Evolutionary conservation across 2,113 vertebrate genomes (phyloP).

Genomic region (Chionodraco myersi): DNA sequence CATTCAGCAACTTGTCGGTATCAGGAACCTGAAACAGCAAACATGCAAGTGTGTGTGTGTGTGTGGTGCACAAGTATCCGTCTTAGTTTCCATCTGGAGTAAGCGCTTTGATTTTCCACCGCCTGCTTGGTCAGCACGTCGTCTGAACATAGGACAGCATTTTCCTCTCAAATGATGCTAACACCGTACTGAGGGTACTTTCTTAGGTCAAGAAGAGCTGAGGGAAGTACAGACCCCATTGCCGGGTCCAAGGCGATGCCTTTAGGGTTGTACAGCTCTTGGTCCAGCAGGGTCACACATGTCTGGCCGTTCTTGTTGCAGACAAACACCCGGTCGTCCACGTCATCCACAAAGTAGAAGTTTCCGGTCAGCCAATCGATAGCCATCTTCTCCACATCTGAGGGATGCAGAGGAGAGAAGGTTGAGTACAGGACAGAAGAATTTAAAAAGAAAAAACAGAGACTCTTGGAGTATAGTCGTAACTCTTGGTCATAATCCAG

Average conservation of each 20-base stretch:
- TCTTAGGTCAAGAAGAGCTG: conserved; percentile 8
- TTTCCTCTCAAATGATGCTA: conserved; percentile 32
- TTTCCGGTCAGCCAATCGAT: conserved; percentile 99
- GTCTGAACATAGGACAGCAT: conserved; percentile 54
- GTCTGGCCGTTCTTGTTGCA: conserved; percentile 94
- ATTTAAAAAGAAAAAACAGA: conserved; percentile 9
- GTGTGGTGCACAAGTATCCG: conserved; percentile 1
- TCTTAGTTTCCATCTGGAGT: conserved; percentile 46
- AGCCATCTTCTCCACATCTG: conserved; percentile 99
- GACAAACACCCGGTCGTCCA: conserved; percentile 97
- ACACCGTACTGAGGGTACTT: conserved; percentile 18
- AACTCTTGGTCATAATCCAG: conserved; percentile 18
- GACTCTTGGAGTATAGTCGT: background rate
- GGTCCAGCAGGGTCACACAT: conserved; percentile 94
- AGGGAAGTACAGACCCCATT: conserved; percentile 89
- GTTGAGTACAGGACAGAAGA: conserved; percentile 5
- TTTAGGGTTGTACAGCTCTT: conserved; percentile 97
- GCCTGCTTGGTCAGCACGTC: conserved; percentile 62
- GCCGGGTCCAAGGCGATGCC: conserved; percentile 95
- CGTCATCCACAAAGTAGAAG: conserved; percentile 98
- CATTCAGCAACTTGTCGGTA: background rate
- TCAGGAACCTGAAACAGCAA: conserved; percentile 42
- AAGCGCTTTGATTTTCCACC: conserved; percentile 45
- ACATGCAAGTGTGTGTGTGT: conserved; percentile 19
- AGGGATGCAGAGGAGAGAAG: conserved; percentile 5